Conservation (phyloP, 2,113 vertebrate species). For the Aldabrachelys gigantea region DNA sequence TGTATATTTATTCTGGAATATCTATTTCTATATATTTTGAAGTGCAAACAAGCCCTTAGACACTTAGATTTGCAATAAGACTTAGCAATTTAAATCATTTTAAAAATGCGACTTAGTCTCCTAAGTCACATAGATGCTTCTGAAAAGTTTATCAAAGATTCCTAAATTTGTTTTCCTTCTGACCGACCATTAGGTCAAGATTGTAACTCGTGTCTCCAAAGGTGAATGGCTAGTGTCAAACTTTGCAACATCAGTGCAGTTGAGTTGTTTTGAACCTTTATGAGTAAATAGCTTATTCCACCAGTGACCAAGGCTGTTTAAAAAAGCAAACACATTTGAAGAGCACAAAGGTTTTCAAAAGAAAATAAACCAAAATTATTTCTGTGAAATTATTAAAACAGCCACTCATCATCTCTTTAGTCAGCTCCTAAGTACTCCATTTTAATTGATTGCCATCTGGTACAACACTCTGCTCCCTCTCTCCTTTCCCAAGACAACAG, state of each 20-base stretch:
- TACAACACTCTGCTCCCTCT: neutral
- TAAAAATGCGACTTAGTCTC: no score
- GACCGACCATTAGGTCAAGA: neutral
- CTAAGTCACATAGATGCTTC: neutral
- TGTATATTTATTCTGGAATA: no score
- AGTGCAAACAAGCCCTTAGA: neutral
- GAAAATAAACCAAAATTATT: neutral
- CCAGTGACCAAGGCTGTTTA: neutral
- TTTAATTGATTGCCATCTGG: constrained; percentile 56
- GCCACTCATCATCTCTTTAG: neutral
- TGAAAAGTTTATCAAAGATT: neutral
- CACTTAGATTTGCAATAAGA: neutral
- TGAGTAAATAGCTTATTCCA: neutral
- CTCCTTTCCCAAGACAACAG: neutral
- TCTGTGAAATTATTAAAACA: neutral
- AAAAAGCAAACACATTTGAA: neutral
- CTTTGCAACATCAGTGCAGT: neutral
- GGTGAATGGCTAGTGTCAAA: neutral
- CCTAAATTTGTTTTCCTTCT: neutral
- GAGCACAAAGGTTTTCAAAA: neutral
- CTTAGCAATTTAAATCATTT: no score
- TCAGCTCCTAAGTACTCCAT: neutral
- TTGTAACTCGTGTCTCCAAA: neutral
- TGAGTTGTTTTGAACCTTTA: no score
- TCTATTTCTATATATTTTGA: no score